Percentiles rank a stretch among this genome's conserved stretches.
Conservation (phyloP, 1,140 invertebrate genomes). For the Acyrthosiphon pisum region DNA sequence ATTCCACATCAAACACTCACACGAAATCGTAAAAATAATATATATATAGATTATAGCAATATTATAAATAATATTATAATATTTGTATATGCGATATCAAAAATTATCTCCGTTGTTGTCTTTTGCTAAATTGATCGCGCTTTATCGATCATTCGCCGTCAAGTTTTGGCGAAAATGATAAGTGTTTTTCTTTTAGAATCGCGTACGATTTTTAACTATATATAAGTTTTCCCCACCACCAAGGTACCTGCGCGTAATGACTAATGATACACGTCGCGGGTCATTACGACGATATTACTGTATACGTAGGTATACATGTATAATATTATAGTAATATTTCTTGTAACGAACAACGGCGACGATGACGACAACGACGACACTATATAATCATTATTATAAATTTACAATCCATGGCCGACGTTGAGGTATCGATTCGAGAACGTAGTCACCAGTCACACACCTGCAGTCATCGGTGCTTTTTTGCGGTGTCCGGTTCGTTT, state of each 20-base stretch:
- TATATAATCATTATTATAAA: conserved; percentile 11
- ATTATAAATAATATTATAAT: not conserved
- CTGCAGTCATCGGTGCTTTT: conserved; percentile 12
- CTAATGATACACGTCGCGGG: not conserved
- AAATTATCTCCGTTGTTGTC: not conserved
- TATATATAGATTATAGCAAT: not conserved
- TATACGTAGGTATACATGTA: not conserved
- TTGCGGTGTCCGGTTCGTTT: not conserved
- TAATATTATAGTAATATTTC: not conserved
- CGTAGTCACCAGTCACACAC: conserved; percentile 1
- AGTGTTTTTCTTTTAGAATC: not conserved
- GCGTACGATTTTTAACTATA: not conserved
- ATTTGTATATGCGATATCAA: not conserved
- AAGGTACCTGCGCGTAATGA: not conserved
- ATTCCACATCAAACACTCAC: not conserved
- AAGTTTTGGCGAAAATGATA: not conserved
- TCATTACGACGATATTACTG: not conserved
- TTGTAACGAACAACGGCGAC: not conserved
- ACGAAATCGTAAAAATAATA: not conserved
- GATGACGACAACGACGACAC: not conserved
- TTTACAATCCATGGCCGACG: not conserved
- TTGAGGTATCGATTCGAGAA: not conserved
- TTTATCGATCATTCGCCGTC: not conserved
- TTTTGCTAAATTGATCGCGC: not conserved
- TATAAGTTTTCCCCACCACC: not conserved